Percentiles rank a stretch among this genome's conserved stretches.
phyloP scores from a whole-genome alignment of 2,888 invertebrate genomes.

The Polymixis lichenea region DNA sequence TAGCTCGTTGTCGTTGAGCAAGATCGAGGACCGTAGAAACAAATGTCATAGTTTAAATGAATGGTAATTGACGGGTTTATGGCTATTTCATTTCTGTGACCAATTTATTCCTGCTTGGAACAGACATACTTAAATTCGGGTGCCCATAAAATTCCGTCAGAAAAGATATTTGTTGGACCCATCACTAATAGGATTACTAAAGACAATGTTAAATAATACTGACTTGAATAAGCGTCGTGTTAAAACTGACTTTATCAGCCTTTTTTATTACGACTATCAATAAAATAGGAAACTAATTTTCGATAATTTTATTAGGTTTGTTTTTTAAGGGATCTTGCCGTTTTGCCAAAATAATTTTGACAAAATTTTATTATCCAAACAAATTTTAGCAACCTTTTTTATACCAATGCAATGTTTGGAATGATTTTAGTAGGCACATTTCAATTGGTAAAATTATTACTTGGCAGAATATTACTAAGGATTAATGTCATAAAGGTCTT shows the following conservation, averaged over 20 bases:
- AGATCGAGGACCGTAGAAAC: constrained; percentile 31
- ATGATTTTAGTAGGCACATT: too few species aligned
- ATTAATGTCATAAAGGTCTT: too few species aligned
- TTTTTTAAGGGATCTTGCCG: too few species aligned
- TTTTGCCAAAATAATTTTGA: too few species aligned
- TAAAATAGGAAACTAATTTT: neutral
- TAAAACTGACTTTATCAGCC: neutral
- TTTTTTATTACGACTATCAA: neutral
- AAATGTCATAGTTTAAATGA: constrained; percentile 20
- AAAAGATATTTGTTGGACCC: neutral
- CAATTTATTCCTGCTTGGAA: neutral
- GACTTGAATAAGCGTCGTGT: neutral
- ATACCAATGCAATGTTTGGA: too few species aligned
- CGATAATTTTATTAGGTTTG: neutral
- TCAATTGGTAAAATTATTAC: too few species aligned
- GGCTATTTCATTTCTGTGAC: neutral
- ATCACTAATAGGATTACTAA: neutral
- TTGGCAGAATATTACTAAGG: too few species aligned
- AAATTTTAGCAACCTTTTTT: too few species aligned
- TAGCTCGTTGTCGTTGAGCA: constrained; percentile 37
- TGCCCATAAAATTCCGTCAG: neutral
- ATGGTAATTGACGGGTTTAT: constrained; percentile 16
- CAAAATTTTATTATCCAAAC: too few species aligned
- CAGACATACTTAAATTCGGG: neutral
- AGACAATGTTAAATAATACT: neutral